Evolutionary conservation across 2,888 invertebrate genomes (phyloP), one percentile per base, ranked within the genome.

Genomic region (Onthophagus sagittarius): DNA sequence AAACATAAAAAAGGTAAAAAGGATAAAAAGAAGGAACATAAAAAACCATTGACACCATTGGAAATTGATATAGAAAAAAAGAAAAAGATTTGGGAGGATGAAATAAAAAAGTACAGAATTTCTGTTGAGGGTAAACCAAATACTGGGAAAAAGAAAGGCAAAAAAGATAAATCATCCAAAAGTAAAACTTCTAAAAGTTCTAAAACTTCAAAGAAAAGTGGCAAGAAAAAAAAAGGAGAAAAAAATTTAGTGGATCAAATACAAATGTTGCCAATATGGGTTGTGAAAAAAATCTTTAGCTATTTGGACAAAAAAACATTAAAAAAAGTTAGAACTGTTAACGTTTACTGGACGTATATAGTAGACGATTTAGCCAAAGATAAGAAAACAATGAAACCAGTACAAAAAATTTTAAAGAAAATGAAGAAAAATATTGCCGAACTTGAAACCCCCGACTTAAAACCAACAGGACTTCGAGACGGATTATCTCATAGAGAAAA

Each of bases 231-330:
- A 15, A 73, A 63, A 15, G 32, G 6, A 15, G 67, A 72, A 62
- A 15, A 32, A 23, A 13, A n/a, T 67, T 32, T 65, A 23, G 23
- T 73, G 23, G 73, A 73, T 31, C 70, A 70, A 79, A 76, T 80
- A 32, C 79, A 80, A 74, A 64, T 79, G 63, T 63, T 80, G 11
- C 81, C 81, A 2, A 75, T 80, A 67, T 78, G 78, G 79, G 76
- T 79, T 11, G 78, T 79, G 5, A 79, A 79, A 62, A 69, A 75
- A 67, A 79, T 81, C 14, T 77, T 81, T 62, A 71, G 72, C 14
- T 77, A 77, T 15, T 70, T 80, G 11, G 79, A 80, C 70, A 63
- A 71, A 31, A 77, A 79, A 67, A 76, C 76, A 1, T 73, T 78
- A 15, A 77, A 76, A n/a, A 76, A 75, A 64, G 63, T 75, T 13